A percentile compares a stretch with the other conserved stretches of the same genome.
These are phyloP conservation scores for Cassiopea andromeda DNA, from an alignment of 30 jellyfish, hydroid and myxozoan species.

Conservation along the genomic window DNA sequence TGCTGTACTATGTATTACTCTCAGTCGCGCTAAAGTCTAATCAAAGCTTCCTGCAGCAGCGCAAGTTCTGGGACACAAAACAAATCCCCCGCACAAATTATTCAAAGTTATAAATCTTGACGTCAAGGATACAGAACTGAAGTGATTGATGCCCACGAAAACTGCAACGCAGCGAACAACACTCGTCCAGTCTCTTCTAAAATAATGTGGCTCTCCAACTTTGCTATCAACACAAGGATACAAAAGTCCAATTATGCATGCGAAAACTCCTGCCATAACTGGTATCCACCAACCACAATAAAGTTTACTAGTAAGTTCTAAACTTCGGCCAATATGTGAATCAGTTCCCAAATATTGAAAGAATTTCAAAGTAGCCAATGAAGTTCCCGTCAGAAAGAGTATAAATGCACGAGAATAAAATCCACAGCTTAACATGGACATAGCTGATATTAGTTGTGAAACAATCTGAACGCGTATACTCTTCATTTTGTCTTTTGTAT, in stretches of 20 bases:
- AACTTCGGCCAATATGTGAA: conserved; percentile 1
- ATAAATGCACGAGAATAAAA: conserved; percentile 69
- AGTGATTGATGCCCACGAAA: conserved; percentile 75
- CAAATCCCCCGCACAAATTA: too few relatives aligned
- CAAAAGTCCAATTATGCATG: conserved; percentile 71
- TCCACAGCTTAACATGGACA: conserved; percentile 57
- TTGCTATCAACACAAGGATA: conserved; percentile 77
- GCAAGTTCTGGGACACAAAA: too few relatives aligned
- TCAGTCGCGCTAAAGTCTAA: too few relatives aligned
- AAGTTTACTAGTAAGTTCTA: conserved; percentile 27
- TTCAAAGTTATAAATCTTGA: too few relatives aligned
- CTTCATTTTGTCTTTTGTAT: background rate
- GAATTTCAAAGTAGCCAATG: conserved; percentile 55
- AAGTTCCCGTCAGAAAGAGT: conserved; percentile 68
- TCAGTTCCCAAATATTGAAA: conserved; percentile 17
- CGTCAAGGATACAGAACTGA: conserved; percentile 77
- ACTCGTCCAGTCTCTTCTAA: conserved; percentile 78
- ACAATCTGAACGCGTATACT: background rate
- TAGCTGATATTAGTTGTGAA: conserved; percentile 23
- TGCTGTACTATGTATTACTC: too few relatives aligned
- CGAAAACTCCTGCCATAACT: conserved; percentile 62
- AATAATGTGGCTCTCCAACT: conserved; percentile 63
- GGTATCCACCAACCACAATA: conserved; percentile 84
- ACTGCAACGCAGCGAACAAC: conserved; percentile 72
- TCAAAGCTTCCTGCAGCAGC: too few relatives aligned